Evolutionary conservation across 2,113 vertebrate species (phyloP), one percentile per base, ranked within the genome.

Genomic region (Podocnemis expansa): DNA sequence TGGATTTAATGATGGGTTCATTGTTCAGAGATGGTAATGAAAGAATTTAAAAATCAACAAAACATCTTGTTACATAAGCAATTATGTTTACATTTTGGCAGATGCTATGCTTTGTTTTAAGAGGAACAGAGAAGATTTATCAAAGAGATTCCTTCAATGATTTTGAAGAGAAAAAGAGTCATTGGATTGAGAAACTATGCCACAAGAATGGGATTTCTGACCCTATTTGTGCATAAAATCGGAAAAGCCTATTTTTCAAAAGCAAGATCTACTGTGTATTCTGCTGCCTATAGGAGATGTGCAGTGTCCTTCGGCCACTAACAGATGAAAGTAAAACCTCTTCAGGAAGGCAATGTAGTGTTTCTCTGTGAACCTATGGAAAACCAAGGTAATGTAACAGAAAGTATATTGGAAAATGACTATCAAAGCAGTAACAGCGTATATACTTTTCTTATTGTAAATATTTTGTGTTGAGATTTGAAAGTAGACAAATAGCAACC

Each of bases 1-100:
- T 97, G 97, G 96, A 97, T 97, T 96, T 95, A 96, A 54, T 87
- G 87, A 67, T 95, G 43, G 49, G 85, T 60, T 96, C 91, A 47
- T 83, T 93, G 89, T 94, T 93, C 94, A 89, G 84, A 3, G 8
- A 51, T 88, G 70, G 55, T 82, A 84, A 95, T 60, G 95, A 93
- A 90, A 45, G 19, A 10, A 45, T 91, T 56, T 91, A 78, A 90
- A 95, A 91, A 56, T 4, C 60, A 86, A 67, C 21, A 89, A 73
- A 78, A 54, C 55, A 84, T 78, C 51, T 56, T 21, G 6, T 88
- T 93, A 93, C 60, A 54, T 93, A 90, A 96, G 89, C 89, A 94
- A 94, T 76, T 90, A 88, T 79, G 1, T 80, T 89, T 90, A 88
- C 80, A 87, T 55, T 89, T 63, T 84, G 54, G 45, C 34, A 82